Evolutionary conservation across 2,888 invertebrate species (phyloP).

Genomic region (Emmelina monodactyla): DNA sequence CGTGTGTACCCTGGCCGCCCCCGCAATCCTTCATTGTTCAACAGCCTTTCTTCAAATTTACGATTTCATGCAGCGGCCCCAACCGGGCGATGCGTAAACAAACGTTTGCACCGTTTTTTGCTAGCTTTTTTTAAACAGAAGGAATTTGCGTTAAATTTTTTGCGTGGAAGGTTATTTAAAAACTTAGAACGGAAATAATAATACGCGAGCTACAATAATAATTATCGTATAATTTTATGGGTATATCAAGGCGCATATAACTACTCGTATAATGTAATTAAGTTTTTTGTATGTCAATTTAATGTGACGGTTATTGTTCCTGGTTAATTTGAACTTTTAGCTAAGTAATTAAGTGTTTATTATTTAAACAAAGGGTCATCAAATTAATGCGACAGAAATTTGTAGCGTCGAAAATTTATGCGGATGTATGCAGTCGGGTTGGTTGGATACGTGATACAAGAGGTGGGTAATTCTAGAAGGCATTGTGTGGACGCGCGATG

Average conservation of each 20-base stretch:
- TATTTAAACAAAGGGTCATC: background rate
- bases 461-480: slow-evolving; percentile 58
- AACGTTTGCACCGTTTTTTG: background rate
- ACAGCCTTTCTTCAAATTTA: slow-evolving; percentile 48
- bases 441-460: slow-evolving; percentile 44
- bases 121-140: background rate
- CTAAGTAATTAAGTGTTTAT: background rate
- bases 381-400: background rate
- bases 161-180: background rate
- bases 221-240: slow-evolving; percentile 1
- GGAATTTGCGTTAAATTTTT: background rate
- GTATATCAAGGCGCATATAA: slow-evolving; percentile 15
- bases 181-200: background rate
- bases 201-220: background rate
- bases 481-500: slow-evolving; percentile 58
- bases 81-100: slow-evolving; percentile 22
- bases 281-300: too few relatives aligned
- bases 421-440: slow-evolving; percentile 20
- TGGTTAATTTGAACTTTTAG: background rate
- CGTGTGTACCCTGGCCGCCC: slow-evolving; percentile 44
- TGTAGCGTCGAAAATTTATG: background rate
- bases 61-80: slow-evolving; percentile 32
- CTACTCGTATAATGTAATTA: too few relatives aligned
- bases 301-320: too few relatives aligned
- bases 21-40: slow-evolving; percentile 53